Percentiles rank a stretch among this genome's conserved stretches.
phyloP scores from a whole-genome alignment of 1,140 invertebrate genomes.

The Drosophila albomicans region DNA sequence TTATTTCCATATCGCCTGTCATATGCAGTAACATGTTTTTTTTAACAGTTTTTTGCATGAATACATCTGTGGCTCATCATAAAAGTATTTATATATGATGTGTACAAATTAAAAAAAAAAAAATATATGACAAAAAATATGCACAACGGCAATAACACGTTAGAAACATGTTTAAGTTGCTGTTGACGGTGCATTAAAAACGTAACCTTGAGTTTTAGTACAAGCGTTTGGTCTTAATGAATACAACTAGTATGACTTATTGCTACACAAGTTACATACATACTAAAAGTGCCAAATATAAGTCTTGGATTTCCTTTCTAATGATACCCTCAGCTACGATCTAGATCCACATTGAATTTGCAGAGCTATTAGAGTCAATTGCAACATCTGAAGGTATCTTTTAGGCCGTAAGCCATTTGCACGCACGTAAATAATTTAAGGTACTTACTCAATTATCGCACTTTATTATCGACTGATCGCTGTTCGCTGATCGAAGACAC shows the following conservation, averaged over 20 bases:
- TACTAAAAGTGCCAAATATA: neutral
- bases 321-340: slow-evolving; percentile 1
- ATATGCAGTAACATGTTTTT: slow-evolving; percentile 30
- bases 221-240: slow-evolving; percentile 32
- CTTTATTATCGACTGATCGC: slow-evolving; percentile 27
- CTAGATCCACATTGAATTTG: neutral
- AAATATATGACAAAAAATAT: slow-evolving; percentile 48
- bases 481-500: slow-evolving; percentile 18
- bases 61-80: slow-evolving; percentile 24
- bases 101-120: slow-evolving; percentile 44
- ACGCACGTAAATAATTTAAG: slow-evolving; percentile 32
- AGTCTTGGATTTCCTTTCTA: neutral
- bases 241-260: slow-evolving; percentile 27
- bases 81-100: slow-evolving; percentile 43
- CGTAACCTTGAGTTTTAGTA: slow-evolving; percentile 45
- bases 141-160: slow-evolving; percentile 55
- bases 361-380: slow-evolving; percentile 10
- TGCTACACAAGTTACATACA: slow-evolving; percentile 8
- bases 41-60: slow-evolving; percentile 43
- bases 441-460: slow-evolving; percentile 39
- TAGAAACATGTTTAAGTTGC: slow-evolving; percentile 55
- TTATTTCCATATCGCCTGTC: slow-evolving; percentile 6
- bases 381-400: slow-evolving; percentile 8
- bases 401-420: neutral
- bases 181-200: slow-evolving; percentile 46